Evolutionary conservation across 2,113 vertebrate genomes (phyloP).

Genomic region (Furnarius figulus): DNA sequence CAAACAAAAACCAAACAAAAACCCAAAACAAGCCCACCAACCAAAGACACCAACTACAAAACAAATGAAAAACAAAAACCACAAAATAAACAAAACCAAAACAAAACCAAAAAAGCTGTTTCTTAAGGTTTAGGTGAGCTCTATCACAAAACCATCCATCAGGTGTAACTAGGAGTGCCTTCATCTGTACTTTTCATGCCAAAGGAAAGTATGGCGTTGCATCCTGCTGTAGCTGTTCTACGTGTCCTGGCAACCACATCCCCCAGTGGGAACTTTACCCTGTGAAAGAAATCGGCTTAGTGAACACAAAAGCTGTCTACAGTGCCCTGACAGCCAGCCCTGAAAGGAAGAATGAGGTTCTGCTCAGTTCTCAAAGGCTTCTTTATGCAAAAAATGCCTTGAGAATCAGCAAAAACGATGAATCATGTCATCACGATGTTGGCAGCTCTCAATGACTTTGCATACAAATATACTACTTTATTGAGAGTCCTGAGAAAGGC

Average conservation of each 20-base stretch:
- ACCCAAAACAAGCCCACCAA: background rate
- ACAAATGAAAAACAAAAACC: background rate
- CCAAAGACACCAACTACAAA: rapidly evolving
- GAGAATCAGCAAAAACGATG: constrained; percentile 69
- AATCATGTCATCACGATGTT: constrained; percentile 71
- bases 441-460: constrained; percentile 68
- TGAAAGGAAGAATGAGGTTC: constrained; percentile 68
- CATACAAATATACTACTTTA: constrained; percentile 70
- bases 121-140: background rate
- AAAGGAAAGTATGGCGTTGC: background rate
- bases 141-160: background rate
- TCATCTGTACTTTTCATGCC: background rate
- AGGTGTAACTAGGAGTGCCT: background rate
- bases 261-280: constrained; percentile 60
- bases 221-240: constrained; percentile 41
- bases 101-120: background rate
- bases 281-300: constrained; percentile 72
- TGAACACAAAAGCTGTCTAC: constrained; percentile 66
- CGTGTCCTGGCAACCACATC: constrained; percentile 73
- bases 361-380: constrained; percentile 65
- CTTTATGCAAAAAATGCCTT: constrained; percentile 73
- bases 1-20: background rate
- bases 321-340: constrained; percentile 53
- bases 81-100: rapidly evolving
- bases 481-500: constrained; percentile 63